Base-by-base conservation (phyloP, 2,797 vertebrate genomes). In the Acomys russatus region DNA sequence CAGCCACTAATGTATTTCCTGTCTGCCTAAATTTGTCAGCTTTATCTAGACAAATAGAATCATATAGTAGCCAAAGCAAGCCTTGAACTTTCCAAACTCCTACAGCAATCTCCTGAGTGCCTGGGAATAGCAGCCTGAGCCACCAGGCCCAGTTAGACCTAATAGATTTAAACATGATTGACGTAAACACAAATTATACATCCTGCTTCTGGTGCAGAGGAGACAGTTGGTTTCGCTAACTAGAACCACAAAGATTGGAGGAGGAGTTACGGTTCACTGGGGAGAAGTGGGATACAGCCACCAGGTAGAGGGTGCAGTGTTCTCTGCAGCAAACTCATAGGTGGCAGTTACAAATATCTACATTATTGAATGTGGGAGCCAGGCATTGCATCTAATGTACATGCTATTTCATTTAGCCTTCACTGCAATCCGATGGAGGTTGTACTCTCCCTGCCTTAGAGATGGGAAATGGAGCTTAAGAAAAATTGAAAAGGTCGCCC, bases 41-140 rank as follows among this genome's bases (percentile, higher is more conserved):
- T 88, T 64, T 88, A 93, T 85, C 93, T 94, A 90, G 61, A 85
- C 66, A 95, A 94, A 54, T 95, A 8, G 15, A 96, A 95, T 93
- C 54, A 88, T 61, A 78, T 9, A 87, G 23, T 38, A 73, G 20
- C 38, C 10, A 44, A 64, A 11, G 73, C 38, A 49, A 73, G 28
- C 59, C 76, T 77, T 76, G 87, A 63, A 14, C 71, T 76, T 64
- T 77, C n/a, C 44, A 51, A 22, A 18, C 59, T 63, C 17, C 59
- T 63, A 49, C 2, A 38, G 59, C 56, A 77, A 22, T 76, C 11
- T 63, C 38, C 18, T 86, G 2, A 77, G 35, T 77, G 56, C 6
- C 71, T 63, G 20, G 35, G 35, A 63, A 44, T 20, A 76, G 10
- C 15, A n/a, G 61, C 61, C 30, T 64, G 28, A 30, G n/a, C 20